Evolutionary conservation across 2,797 vertebrate species (phyloP).

Genomic region (Chrysocyon brachyurus): DNA sequence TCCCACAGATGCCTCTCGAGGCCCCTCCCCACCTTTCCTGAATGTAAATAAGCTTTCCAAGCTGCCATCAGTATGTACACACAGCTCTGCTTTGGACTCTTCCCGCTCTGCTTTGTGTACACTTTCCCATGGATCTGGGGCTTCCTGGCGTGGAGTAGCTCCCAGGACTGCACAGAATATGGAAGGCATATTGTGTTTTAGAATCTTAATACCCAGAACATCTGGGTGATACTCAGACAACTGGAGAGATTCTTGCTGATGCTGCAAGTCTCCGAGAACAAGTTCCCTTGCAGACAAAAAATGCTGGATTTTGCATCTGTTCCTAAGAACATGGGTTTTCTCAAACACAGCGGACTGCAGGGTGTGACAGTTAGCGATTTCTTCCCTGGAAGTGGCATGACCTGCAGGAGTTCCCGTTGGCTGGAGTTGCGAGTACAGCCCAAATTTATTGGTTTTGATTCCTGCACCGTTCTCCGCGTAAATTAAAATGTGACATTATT

Average conservation of each 20-base stretch:
- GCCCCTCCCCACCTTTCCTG: neutral
- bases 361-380: neutral
- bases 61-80: neutral
- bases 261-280: neutral
- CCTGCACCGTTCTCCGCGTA: neutral
- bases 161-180: conserved; percentile 15
- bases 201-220: conserved; percentile 26
- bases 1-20: neutral
- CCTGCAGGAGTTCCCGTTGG: neutral
- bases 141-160: neutral
- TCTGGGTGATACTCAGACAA: neutral
- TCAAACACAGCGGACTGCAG: neutral
- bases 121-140: conserved; percentile 61
- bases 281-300: neutral
- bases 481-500: conserved; percentile 77
- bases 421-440: neutral
- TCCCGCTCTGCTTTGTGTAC: conserved; percentile 18
- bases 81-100: neutral
- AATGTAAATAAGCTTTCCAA: conserved; percentile 3
- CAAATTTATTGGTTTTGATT: conserved; percentile 73
- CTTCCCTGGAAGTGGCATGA: conserved; percentile 50
- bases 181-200: conserved; percentile 17
- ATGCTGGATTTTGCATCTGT: neutral
- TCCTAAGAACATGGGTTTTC: neutral
- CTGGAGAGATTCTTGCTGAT: neutral